Evolutionary conservation across 2,888 invertebrate species (phyloP).

Genomic region (Brachyptera putata): DNA sequence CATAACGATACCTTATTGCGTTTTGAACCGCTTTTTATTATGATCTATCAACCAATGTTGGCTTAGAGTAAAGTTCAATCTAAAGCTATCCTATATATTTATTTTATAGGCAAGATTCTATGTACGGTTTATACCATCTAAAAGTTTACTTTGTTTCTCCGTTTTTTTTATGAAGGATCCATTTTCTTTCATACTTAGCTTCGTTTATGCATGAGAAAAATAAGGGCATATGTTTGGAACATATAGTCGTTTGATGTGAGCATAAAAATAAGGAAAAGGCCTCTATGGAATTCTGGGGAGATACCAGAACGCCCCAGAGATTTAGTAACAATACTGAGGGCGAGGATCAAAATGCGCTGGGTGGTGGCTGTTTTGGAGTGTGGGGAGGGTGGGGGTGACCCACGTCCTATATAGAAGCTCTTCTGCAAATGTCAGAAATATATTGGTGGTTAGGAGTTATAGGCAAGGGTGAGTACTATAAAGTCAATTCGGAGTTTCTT

Average conservation of each 20-base stretch:
- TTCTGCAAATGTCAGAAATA: conserved; percentile 29
- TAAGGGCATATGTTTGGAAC: conserved; percentile 15
- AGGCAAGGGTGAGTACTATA: conserved; percentile 21
- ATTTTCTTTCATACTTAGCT: conserved; percentile 19
- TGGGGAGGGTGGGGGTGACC: conserved; percentile 10
- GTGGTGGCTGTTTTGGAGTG: too few species aligned
- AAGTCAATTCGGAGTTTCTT: conserved; percentile 27
- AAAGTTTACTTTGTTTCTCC: background rate
- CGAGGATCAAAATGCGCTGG: too few species aligned
- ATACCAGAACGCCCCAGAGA: conserved; percentile 24
- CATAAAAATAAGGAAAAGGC: conserved; percentile 18
- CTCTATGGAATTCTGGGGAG: conserved; percentile 9
- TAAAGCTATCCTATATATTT: too few species aligned
- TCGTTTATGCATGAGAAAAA: conserved; percentile 20
- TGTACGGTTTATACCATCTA: too few species aligned
- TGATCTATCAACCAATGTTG: too few species aligned
- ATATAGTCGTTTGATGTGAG: conserved; percentile 20
- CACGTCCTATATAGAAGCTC: conserved; percentile 24
- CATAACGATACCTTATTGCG: too few species aligned
- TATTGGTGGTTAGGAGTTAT: conserved; percentile 29
- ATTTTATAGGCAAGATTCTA: too few species aligned
- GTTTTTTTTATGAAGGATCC: conserved; percentile 7
- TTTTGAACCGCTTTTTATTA: too few species aligned
- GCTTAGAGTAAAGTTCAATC: too few species aligned
- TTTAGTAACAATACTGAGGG: conserved; percentile 26